Evolutionary conservation across 2,797 vertebrate genomes (phyloP).

Genomic region (Centroberyx gerrardi): DNA sequence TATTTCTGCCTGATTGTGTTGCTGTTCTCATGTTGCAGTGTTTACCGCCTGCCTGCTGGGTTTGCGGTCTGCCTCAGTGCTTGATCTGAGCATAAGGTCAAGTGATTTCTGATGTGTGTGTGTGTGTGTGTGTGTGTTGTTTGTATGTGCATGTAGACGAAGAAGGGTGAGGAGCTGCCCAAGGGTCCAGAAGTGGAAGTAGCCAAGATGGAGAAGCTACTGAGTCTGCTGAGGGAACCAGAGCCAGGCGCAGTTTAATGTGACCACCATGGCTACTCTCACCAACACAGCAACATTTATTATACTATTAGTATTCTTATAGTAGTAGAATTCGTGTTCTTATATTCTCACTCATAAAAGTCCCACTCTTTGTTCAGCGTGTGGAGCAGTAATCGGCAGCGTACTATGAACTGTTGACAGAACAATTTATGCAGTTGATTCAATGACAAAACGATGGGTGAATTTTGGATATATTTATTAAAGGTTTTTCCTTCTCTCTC

Average conservation of each 20-base stretch:
- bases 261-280: not conserved
- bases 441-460: conserved; percentile 2
- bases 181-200: conserved; percentile 91
- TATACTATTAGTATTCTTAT: too few relatives aligned
- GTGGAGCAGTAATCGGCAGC: conserved; percentile 20
- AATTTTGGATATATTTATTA: conserved; percentile 53
- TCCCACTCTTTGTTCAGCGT: not conserved
- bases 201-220: conserved; percentile 93
- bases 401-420: too few relatives aligned
- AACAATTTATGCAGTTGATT: too few relatives aligned
- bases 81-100: conserved; percentile 26
- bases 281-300: not conserved
- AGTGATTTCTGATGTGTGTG: conserved; percentile 17
- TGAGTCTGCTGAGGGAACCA: conserved; percentile 83
- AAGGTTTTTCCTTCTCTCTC: conserved; percentile 28
- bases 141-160: conserved; percentile 79
- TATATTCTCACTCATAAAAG: conserved; percentile 23
- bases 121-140: not conserved
- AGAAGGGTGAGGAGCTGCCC: conserved; percentile 91
- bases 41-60: conserved; percentile 24
- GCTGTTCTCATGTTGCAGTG: conserved; percentile 20
- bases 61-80: conserved; percentile 15
- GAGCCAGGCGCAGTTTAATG: conserved; percentile 42
- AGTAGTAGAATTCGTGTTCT: not conserved
- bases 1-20: conserved; percentile 27